These are phyloP conservation scores for Chrysocyon brachyurus DNA, from an alignment of 2,797 vertebrate genomes.

Conservation along the genomic window DNA sequence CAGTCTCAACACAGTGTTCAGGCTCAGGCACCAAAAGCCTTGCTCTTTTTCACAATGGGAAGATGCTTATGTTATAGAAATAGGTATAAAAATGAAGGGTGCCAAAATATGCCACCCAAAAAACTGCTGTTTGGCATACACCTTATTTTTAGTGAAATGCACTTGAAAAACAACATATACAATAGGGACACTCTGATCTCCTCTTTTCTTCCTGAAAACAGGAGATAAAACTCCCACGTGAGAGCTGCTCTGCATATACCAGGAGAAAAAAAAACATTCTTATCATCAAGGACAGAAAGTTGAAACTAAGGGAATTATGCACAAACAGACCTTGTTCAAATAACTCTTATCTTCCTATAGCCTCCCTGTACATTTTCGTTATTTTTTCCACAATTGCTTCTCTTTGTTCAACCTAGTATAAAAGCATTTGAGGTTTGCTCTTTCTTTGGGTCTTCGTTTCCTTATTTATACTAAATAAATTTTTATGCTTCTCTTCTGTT, in stretches of 20 bases:
- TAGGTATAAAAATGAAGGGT: background rate
- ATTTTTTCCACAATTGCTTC: background rate
- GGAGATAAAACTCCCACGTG: background rate
- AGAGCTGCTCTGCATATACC: background rate
- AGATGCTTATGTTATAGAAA: background rate
- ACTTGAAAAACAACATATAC: background rate
- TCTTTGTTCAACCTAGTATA: background rate
- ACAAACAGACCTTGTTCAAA: constrained; percentile 43
- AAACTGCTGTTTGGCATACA: background rate
- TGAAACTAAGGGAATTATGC: background rate
- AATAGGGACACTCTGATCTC: background rate
- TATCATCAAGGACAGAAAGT: background rate
- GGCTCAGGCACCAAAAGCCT: background rate
- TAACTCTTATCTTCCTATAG: constrained; percentile 35
- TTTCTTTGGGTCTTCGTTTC: background rate
- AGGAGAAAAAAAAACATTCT: constrained; percentile 24
- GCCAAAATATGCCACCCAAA: background rate
- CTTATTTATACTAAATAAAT: constrained; percentile 25
- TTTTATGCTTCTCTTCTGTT: background rate
- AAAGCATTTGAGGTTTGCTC: constrained; percentile 8
- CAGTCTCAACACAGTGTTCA: background rate
- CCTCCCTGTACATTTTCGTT: background rate
- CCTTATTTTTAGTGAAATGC: constrained; percentile 10
- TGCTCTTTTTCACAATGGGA: constrained; percentile 19
- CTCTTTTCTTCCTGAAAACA: background rate